Evolutionary conservation across 2,113 vertebrate genomes (phyloP).

Genomic region (Upupa epops): DNA sequence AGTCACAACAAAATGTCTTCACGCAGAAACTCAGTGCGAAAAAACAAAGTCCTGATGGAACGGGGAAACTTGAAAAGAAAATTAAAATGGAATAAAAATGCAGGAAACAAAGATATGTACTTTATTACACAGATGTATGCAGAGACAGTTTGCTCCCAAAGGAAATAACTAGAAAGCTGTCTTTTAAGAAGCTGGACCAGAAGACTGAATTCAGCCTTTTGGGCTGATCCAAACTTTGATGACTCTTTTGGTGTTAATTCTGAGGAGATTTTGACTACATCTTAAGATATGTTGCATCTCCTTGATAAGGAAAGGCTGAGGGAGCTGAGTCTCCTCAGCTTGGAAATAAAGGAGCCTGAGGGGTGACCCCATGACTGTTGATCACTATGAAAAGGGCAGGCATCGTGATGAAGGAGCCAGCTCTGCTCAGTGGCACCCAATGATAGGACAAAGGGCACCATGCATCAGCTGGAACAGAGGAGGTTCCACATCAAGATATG

Average conservation of each 20-base stretch:
- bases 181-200: background rate
- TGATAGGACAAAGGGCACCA: too few species aligned
- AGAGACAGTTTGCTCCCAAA: background rate
- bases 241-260: background rate
- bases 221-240: background rate
- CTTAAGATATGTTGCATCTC: background rate
- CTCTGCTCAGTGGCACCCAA: too few species aligned
- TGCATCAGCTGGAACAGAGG: too few species aligned
- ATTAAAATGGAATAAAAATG: constrained; percentile 20
- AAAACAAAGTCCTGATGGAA: background rate
- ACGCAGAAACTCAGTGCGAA: background rate
- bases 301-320: too few species aligned
- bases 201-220: background rate
- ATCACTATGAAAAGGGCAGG: too few species aligned
- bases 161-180: constrained; percentile 1
- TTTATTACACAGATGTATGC: constrained; percentile 1
- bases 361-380: too few species aligned
- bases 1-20: constrained; percentile 5
- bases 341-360: too few species aligned
- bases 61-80: background rate
- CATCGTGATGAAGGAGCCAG: too few species aligned
- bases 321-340: too few species aligned
- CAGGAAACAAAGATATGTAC: background rate
- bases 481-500: too few species aligned
- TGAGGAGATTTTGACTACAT: background rate